Conservation (phyloP, 2,113 vertebrate genomes). For the Sylvicapra grimmia region DNA sequence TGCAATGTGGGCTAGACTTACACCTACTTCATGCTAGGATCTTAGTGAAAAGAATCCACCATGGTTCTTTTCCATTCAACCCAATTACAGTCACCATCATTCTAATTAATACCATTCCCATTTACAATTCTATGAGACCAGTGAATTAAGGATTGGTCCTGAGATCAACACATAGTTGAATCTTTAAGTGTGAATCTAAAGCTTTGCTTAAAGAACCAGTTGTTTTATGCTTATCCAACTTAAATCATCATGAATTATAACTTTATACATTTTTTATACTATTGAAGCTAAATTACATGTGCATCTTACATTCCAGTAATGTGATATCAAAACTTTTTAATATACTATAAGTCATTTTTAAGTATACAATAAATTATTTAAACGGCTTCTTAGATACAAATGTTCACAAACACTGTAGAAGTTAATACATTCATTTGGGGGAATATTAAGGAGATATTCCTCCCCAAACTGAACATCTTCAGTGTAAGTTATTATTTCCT, state of each 20-base stretch:
- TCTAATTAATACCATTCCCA: neutral
- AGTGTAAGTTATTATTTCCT: neutral
- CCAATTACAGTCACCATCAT: neutral
- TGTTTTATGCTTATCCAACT: neutral
- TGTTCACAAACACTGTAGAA: neutral
- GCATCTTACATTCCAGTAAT: neutral
- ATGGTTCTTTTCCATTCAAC: neutral
- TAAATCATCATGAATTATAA: constrained; percentile 47
- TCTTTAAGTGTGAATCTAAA: neutral
- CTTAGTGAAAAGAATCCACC: neutral
- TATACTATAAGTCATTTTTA: neutral
- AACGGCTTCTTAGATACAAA: neutral
- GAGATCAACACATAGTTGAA: neutral
- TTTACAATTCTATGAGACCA: neutral
- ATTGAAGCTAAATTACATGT: constrained; percentile 22
- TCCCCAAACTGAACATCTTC: neutral
- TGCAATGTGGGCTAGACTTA: neutral
- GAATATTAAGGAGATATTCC: neutral
- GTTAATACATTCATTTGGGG: neutral
- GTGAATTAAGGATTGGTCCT: neutral
- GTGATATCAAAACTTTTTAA: neutral
- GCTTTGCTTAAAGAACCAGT: neutral
- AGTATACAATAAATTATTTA: constrained; percentile 31
- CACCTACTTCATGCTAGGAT: neutral
- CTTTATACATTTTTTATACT: neutral